Evolutionary conservation across 2,888 invertebrate species (phyloP).

Genomic region (Dasysyrphus albostriatus): DNA sequence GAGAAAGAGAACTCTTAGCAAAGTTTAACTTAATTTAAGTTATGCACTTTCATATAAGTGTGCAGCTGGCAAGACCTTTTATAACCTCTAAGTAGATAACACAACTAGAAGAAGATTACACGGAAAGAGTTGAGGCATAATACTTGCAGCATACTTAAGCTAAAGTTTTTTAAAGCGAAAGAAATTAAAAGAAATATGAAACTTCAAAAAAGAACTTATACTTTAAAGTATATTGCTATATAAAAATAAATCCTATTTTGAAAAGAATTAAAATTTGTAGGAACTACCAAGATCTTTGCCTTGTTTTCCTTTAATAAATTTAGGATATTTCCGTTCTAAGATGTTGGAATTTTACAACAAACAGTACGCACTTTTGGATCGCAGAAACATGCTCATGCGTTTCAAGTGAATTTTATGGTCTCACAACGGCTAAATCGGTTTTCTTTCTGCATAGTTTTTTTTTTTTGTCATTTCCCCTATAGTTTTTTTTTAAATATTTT

Average conservation of each 20-base stretch:
- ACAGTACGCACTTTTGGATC: no score
- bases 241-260: neutral
- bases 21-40: constrained; percentile 29
- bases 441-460: no score
- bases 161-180: neutral
- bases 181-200: constrained; percentile 5
- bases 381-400: no score
- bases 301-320: neutral
- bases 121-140: neutral
- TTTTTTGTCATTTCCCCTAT: no score
- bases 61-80: constrained; percentile 18
- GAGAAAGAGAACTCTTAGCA: neutral
- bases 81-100: neutral
- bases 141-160: neutral
- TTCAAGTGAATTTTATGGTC: no score
- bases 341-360: no score
- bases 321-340: no score
- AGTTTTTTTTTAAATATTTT: no score
- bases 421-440: no score
- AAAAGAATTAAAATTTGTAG: neutral
- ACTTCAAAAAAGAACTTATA: neutral
- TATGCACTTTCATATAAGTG: constrained; percentile 9
- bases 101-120: neutral
- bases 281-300: neutral
- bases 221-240: neutral